phyloP scores from a whole-genome alignment of 2,888 invertebrate genomes.

The Pandemis heparana region DNA sequence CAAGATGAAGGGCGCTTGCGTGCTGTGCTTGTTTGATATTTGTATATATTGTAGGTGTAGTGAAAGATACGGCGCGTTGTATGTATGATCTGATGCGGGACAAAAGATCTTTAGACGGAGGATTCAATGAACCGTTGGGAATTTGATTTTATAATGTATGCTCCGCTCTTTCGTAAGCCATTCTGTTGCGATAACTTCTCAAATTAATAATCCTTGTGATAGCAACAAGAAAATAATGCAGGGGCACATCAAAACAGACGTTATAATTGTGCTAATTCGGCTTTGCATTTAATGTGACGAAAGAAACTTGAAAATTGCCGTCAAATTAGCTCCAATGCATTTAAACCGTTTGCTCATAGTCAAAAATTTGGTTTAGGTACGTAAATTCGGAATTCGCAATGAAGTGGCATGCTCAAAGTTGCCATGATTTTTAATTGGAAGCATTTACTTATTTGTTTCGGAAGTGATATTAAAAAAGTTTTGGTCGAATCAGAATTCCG shows the following conservation, averaged over 20 bases:
- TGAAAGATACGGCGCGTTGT: conserved; percentile 5
- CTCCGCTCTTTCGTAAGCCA: background rate
- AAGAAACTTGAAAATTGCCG: conserved; percentile 20
- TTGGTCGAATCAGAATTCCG: conserved; percentile 1
- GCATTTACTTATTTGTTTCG: conserved; percentile 20
- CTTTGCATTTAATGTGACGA: conserved; percentile 37
- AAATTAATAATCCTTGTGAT: background rate
- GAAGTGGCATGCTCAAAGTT: background rate
- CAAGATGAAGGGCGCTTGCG: conserved; percentile 75
- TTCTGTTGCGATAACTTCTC: background rate
- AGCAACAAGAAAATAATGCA: background rate
- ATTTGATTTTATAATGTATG: conserved; percentile 1
- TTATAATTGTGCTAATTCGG: conserved; percentile 20
- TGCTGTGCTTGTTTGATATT: conserved; percentile 55
- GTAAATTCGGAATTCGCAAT: conserved; percentile 21
- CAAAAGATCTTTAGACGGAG: conserved; percentile 19
- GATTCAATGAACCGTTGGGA: background rate
- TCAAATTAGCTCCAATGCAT: conserved; percentile 32
- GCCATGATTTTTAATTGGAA: conserved; percentile 6
- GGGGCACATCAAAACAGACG: background rate
- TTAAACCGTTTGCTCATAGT: conserved; percentile 35
- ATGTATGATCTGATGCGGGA: conserved; percentile 29
- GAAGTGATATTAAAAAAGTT: background rate
- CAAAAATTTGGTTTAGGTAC: background rate
- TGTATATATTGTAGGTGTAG: conserved; percentile 58